Evolutionary conservation across 2,888 invertebrate species (phyloP).

Genomic region (Netelia virgata): DNA sequence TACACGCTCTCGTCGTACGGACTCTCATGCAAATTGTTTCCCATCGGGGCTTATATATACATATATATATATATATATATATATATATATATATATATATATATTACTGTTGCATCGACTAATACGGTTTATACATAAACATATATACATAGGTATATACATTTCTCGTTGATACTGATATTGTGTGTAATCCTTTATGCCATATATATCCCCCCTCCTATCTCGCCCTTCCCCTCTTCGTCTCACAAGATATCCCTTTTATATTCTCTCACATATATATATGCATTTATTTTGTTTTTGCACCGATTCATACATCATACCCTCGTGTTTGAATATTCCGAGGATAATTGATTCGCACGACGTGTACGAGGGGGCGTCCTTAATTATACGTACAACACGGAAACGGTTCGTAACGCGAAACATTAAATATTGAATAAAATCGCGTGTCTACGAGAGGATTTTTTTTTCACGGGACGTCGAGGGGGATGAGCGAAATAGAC

Average conservation of each 20-base stretch:
- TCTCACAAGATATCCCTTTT: slow-evolving; percentile 9
- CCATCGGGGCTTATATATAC: slow-evolving; percentile 49
- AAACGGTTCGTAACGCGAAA: neutral
- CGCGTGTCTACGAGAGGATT: no score
- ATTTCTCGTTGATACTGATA: slow-evolving; percentile 8
- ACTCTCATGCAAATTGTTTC: slow-evolving; percentile 70
- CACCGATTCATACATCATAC: slow-evolving; percentile 40
- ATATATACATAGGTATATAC: neutral
- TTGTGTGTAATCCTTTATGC: slow-evolving; percentile 39
- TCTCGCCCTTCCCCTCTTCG: neutral
- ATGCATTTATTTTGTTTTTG: neutral
- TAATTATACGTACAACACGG: neutral
- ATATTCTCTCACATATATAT: slow-evolving; percentile 37
- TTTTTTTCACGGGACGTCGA: no score
- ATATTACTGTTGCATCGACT: slow-evolving; percentile 29
- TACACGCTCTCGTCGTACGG: slow-evolving; percentile 36
- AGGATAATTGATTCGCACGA: slow-evolving; percentile 19
- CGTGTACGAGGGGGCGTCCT: neutral
- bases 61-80: neutral
- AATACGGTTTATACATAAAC: slow-evolving; percentile 14
- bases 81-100: neutral
- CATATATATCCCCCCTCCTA: slow-evolving; percentile 20
- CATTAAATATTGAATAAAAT: no score
- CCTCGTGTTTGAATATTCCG: neutral
- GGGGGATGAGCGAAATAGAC: no score